Percentiles rank a stretch among this genome's conserved stretches.
Evolutionary conservation across 2,888 invertebrate species (phyloP).

Genomic region (Digitonthophagus gazella): DNA sequence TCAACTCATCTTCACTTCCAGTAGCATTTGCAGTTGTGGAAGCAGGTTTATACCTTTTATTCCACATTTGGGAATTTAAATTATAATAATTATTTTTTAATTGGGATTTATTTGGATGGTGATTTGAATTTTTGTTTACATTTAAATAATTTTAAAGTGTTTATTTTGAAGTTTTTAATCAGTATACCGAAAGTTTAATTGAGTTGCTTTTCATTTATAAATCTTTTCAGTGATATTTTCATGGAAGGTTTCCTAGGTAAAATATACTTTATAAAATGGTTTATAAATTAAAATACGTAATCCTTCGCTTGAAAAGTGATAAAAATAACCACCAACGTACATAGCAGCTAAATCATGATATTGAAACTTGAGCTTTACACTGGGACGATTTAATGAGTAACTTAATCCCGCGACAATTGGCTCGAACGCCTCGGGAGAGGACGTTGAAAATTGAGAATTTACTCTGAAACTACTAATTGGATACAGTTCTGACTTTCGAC

Average conservation of each 20-base stretch:
- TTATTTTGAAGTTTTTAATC: too few relatives aligned
- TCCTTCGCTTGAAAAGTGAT: too few relatives aligned
- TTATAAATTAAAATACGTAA: too few relatives aligned
- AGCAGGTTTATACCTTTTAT: slow-evolving; percentile 39
- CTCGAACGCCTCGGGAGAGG: neutral
- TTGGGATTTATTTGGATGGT: neutral
- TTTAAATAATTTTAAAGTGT: neutral
- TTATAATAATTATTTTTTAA: neutral
- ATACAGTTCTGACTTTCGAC: neutral
- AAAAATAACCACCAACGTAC: too few relatives aligned
- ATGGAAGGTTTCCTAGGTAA: too few relatives aligned
- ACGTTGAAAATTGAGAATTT: neutral
- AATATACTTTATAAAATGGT: too few relatives aligned
- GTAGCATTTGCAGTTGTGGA: slow-evolving; percentile 25
- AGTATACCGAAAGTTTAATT: too few relatives aligned
- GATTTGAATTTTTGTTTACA: neutral
- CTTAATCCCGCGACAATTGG: neutral
- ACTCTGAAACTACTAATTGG: neutral
- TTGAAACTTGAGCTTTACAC: neutral
- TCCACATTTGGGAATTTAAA: slow-evolving; percentile 8
- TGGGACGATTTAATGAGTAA: neutral
- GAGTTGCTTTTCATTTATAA: too few relatives aligned
- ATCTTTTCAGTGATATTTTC: too few relatives aligned
- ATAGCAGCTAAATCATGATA: neutral
- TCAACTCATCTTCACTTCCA: slow-evolving; percentile 52